These are phyloP conservation scores for Calyptomena viridis DNA, from an alignment of 2,113 vertebrate species.

Conservation along the genomic window DNA sequence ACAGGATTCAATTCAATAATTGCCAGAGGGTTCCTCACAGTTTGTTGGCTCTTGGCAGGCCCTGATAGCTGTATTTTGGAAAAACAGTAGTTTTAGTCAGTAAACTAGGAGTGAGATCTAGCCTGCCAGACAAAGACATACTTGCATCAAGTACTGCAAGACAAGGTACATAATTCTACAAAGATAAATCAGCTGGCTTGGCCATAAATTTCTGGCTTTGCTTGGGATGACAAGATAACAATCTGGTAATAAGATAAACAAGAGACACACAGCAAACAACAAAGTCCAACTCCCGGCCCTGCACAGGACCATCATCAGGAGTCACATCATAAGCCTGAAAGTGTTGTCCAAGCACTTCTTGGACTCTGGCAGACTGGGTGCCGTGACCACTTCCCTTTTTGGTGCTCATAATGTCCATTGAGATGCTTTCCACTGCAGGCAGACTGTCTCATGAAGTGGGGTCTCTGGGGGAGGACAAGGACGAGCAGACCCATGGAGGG, in stretches of 20 bases:
- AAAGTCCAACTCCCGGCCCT: not conserved
- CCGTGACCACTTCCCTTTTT: not conserved
- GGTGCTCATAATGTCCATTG: accelerated
- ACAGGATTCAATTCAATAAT: accelerated
- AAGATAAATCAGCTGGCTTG: not conserved
- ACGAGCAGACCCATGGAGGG: accelerated
- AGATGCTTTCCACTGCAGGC: accelerated
- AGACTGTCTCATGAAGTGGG: accelerated
- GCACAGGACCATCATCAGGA: not conserved
- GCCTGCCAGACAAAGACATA: not conserved
- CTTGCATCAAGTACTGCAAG: not conserved
- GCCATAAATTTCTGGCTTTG: not conserved
- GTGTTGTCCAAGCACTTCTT: not conserved
- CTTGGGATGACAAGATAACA: not conserved
- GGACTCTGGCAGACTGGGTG: too few species aligned
- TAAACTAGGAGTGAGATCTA: not conserved
- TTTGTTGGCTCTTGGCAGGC: not conserved
- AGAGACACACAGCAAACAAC: not conserved
- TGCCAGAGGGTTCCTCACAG: not conserved
- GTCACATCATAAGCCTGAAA: not conserved
- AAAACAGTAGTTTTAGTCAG: not conserved
- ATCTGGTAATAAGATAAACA: not conserved
- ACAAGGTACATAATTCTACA: not conserved
- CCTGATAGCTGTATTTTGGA: not conserved
- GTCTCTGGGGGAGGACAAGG: accelerated